Evolutionary conservation across 2,113 vertebrate genomes (phyloP).

Genomic region (Sigmodon hispidus): DNA sequence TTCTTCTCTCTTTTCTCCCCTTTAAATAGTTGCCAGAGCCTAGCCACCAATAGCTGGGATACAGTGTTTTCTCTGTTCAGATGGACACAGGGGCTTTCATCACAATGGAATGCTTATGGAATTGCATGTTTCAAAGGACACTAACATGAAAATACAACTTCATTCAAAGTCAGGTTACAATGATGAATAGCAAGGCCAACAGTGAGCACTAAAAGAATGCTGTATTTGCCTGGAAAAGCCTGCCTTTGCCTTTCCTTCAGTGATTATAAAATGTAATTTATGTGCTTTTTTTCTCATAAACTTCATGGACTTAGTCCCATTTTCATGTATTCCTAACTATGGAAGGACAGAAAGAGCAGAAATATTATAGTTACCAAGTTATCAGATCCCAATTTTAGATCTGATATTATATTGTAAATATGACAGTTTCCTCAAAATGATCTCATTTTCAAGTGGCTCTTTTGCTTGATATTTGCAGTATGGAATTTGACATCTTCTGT

Average conservation of each 20-base stretch:
- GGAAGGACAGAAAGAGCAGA: constrained; percentile 47
- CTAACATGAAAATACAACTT: constrained; percentile 71
- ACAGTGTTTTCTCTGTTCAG: constrained; percentile 81
- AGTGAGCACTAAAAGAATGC: constrained; percentile 64
- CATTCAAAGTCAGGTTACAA: constrained; percentile 72
- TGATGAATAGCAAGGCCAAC: constrained; percentile 72
- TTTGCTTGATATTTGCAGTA: constrained; percentile 7
- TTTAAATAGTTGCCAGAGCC: constrained; percentile 75
- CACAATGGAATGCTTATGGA: constrained; percentile 79
- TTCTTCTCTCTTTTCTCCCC: constrained; percentile 59
- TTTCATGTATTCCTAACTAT: constrained; percentile 46
- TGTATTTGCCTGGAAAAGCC: constrained; percentile 60
- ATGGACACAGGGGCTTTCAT: constrained; percentile 75
- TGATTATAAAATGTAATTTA: constrained; percentile 41
- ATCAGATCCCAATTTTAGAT: constrained; percentile 56
- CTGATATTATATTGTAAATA: constrained; percentile 23
- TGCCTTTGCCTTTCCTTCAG: constrained; percentile 48
- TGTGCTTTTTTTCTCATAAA: constrained; percentile 58
- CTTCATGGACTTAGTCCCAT: constrained; percentile 50
- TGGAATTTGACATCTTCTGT: constrained; percentile 24
- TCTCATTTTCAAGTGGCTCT: constrained; percentile 45
- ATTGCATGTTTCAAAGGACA: constrained; percentile 79
- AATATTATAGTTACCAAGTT: constrained; percentile 5
- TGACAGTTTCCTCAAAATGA: constrained; percentile 6
- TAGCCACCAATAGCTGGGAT: constrained; percentile 52